These are phyloP conservation scores for Lepetodrilus schrolli DNA, from an alignment of 2,888 invertebrate genomes.

Conservation along the genomic window DNA sequence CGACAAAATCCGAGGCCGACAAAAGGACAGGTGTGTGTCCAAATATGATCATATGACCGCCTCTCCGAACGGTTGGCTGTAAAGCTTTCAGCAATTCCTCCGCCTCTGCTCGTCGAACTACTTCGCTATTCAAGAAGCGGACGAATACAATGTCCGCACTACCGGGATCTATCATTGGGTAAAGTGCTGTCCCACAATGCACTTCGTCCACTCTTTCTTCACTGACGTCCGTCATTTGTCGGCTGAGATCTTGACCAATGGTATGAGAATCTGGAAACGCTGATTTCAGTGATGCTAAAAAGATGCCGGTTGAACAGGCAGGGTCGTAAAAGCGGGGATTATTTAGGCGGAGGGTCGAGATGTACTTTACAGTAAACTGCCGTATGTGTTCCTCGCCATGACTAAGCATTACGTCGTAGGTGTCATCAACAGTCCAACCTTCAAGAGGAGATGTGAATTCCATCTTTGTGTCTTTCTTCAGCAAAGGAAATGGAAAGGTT, in stretches of 20 bases:
- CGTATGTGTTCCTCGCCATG: slow-evolving; percentile 53
- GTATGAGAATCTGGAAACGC: slow-evolving; percentile 53
- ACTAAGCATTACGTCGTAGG: slow-evolving; percentile 51
- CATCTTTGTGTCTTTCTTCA: slow-evolving; percentile 44
- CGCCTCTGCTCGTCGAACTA: slow-evolving; percentile 50
- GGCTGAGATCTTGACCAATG: slow-evolving; percentile 56
- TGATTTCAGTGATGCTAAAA: slow-evolving; percentile 49
- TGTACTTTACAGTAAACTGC: slow-evolving; percentile 48
- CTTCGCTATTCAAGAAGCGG: slow-evolving; percentile 56
- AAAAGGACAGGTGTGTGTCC: slow-evolving; percentile 57
- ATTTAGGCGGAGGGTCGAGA: slow-evolving; percentile 33
- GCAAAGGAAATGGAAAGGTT: slow-evolving; percentile 50
- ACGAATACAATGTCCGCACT: slow-evolving; percentile 52
- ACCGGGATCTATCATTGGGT: slow-evolving; percentile 47
- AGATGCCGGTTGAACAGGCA: slow-evolving; percentile 56
- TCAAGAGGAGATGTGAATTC: slow-evolving; percentile 53
- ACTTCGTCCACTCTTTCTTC: slow-evolving; percentile 53
- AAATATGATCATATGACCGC: slow-evolving; percentile 52
- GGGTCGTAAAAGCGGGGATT: slow-evolving; percentile 51
- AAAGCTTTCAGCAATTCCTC: slow-evolving; percentile 45
- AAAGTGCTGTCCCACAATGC: slow-evolving; percentile 52
- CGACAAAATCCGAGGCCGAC: slow-evolving; percentile 49
- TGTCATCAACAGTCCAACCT: slow-evolving; percentile 56
- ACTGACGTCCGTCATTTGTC: slow-evolving; percentile 53
- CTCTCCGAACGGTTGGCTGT: slow-evolving; percentile 46